A percentile compares a stretch with the other conserved stretches of the same genome.
Evolutionary conservation across 2,797 vertebrate genomes (phyloP).

Genomic region (Perodicticus potto): DNA sequence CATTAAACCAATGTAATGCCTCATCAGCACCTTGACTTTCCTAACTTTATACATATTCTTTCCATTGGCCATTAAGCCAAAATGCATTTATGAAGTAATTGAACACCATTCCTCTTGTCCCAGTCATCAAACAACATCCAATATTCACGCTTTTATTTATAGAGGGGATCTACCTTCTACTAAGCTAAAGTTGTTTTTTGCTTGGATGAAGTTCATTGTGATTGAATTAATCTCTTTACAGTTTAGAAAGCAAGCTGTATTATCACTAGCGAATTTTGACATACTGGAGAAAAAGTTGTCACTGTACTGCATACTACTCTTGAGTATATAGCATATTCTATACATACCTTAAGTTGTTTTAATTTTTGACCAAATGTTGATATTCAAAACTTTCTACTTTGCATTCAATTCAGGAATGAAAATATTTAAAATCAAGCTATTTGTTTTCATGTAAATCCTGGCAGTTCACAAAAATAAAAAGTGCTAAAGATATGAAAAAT

Average conservation of each 20-base stretch:
- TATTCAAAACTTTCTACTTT: constrained; percentile 2
- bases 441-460: background rate
- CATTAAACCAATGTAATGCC: background rate
- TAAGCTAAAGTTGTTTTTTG: constrained; percentile 41
- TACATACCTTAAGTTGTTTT: background rate
- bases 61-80: background rate
- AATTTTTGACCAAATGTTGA: background rate
- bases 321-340: background rate
- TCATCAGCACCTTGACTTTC: background rate
- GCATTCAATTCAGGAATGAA: background rate
- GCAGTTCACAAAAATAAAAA: constrained; percentile 12
- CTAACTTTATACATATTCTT: background rate
- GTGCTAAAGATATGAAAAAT: background rate
- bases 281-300: constrained; percentile 1
- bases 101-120: background rate
- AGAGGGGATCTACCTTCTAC: background rate
- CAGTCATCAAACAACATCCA: constrained; percentile 7
- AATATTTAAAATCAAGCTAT: background rate
- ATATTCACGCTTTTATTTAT: background rate
- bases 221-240: background rate
- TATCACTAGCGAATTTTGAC: background rate
- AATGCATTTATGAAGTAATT: background rate
- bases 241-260: constrained; percentile 18
- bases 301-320: background rate
- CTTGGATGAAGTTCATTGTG: background rate